These are phyloP conservation scores for Phylloscopus trochilus DNA, from an alignment of 2,113 vertebrate genomes.

Conservation along the genomic window DNA sequence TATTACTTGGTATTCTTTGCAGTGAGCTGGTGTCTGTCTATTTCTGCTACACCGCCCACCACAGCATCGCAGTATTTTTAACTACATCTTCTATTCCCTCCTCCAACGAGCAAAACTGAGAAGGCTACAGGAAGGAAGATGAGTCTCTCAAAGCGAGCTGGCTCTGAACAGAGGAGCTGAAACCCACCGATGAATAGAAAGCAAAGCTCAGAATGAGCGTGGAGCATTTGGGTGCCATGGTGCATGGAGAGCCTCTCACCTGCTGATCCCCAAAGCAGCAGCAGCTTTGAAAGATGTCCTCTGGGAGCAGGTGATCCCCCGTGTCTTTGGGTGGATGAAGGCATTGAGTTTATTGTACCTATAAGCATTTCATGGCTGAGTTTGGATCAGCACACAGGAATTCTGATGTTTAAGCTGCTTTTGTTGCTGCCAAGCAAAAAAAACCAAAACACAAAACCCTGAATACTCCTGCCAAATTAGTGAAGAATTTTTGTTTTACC, in stretches of 20 bases:
- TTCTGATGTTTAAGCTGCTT: not conserved
- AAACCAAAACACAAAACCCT: no score
- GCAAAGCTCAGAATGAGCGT: not conserved
- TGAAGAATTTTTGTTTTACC: not conserved
- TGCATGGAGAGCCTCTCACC: not conserved
- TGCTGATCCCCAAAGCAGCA: not conserved
- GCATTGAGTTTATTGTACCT: not conserved
- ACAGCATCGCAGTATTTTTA: constrained; percentile 48
- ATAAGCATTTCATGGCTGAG: not conserved
- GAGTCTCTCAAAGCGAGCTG: not conserved
- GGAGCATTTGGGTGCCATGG: not conserved
- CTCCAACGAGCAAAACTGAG: not conserved
- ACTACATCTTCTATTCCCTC: constrained; percentile 29
- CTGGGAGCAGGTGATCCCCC: not conserved
- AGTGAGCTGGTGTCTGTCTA: constrained; percentile 54
- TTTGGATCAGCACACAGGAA: not conserved
- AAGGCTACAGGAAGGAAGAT: not conserved
- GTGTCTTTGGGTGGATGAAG: not conserved
- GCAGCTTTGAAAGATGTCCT: not conserved
- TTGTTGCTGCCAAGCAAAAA: not conserved
- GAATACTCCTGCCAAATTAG: not conserved
- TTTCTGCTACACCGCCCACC: constrained; percentile 60
- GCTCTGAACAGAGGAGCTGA: not conserved
- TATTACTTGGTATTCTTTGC: constrained; percentile 35
- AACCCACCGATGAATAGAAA: not conserved